Percentiles rank a stretch among this genome's conserved stretches.
phyloP scores from a whole-genome alignment of 2,888 invertebrate species.

The Mesorhabditis sp. region DNA sequence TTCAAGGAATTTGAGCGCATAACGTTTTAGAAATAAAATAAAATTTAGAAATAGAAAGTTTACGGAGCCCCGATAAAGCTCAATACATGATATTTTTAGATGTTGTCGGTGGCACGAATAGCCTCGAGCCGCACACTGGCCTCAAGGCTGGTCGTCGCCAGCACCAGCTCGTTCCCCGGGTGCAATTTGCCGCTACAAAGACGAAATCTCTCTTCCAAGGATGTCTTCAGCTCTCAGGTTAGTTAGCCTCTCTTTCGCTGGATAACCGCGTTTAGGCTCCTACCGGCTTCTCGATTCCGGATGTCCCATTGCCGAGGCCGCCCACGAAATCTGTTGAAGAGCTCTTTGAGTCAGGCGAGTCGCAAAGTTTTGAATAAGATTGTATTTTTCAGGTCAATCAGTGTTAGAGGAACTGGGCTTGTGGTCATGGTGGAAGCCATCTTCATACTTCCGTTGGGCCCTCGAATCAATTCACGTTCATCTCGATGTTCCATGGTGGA shows the following conservation, averaged over 20 bases:
- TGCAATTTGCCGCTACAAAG: neutral
- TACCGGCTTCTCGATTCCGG: slow-evolving; percentile 2
- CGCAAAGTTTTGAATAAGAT: neutral
- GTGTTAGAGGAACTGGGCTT: slow-evolving; percentile 51
- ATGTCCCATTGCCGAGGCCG: neutral
- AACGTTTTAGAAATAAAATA: no score
- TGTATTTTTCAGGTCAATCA: slow-evolving; percentile 25
- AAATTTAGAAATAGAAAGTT: no score
- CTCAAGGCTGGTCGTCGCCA: slow-evolving; percentile 12
- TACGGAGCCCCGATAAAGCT: no score
- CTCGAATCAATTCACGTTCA: slow-evolving; percentile 80
- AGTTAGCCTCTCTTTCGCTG: neutral
- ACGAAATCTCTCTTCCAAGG: neutral
- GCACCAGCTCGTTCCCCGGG: neutral
- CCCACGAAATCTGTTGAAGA: neutral
- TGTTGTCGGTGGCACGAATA: slow-evolving; percentile 30
- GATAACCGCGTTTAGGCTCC: neutral
- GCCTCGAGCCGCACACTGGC: slow-evolving; percentile 13
- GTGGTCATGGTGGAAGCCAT: slow-evolving; percentile 70
- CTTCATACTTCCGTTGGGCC: slow-evolving; percentile 76
- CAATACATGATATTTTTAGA: slow-evolving; percentile 9
- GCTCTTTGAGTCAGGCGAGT: neutral
- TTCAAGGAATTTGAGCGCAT: no score
- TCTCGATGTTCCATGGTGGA: slow-evolving; percentile 88
- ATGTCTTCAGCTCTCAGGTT: slow-evolving; percentile 4